Evolutionary conservation across 2,113 vertebrate genomes (phyloP).

Genomic region (Melanostigma gelatinosum): DNA sequence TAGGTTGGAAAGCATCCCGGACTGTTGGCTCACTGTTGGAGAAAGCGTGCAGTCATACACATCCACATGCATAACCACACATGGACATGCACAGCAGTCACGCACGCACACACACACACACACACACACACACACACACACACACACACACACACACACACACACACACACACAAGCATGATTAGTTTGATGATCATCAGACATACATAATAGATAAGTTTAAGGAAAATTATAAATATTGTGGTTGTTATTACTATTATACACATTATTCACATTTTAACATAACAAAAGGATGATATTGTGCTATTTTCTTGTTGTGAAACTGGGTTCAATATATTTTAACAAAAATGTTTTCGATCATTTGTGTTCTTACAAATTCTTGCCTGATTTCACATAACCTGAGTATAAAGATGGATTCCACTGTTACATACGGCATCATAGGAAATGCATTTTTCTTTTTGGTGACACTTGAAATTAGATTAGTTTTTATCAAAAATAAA

Average conservation of each 20-base stretch:
- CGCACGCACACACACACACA: conserved; percentile 36
- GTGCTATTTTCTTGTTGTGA: background rate
- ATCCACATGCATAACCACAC: conserved; percentile 41
- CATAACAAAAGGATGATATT: background rate
- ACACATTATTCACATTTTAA: conserved; percentile 11
- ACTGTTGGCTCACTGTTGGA: conserved; percentile 94
- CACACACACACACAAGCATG: conserved; percentile 20
- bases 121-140: conserved; percentile 37
- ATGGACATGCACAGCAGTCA: conserved; percentile 35
- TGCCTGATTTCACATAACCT: background rate
- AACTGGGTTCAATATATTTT: background rate
- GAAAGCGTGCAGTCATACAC: conserved; percentile 34
- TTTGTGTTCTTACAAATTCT: background rate
- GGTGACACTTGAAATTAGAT: background rate
- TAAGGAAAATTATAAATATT: conserved; percentile 14
- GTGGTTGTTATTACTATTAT: background rate
- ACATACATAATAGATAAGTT: conserved; percentile 6
- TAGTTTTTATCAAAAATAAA: background rate
- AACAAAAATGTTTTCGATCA: background rate
- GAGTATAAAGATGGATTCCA: background rate
- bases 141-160: conserved; percentile 39
- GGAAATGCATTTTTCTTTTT: background rate
- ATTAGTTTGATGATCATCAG: conserved; percentile 55
- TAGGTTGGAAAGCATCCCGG: conserved; percentile 93
- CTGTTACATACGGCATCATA: background rate